These are phyloP conservation scores for Chloropsis hardwickii DNA, from an alignment of 2,113 vertebrate genomes.

Conservation along the genomic window DNA sequence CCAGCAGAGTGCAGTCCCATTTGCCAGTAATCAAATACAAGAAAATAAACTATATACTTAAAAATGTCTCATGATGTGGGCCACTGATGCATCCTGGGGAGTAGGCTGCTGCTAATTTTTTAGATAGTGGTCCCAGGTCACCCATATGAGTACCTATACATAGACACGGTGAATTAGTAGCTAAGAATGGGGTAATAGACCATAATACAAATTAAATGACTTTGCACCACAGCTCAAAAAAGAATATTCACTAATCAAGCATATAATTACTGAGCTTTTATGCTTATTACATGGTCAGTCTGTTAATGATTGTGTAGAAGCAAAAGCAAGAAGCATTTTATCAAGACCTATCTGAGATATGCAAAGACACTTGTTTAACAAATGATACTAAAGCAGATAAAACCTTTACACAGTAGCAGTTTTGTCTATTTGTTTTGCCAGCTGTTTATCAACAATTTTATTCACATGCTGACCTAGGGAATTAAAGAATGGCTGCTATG, in stretches of 20 bases:
- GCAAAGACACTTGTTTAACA: neutral
- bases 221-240: neutral
- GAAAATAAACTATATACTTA: neutral
- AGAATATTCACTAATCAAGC: neutral
- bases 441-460: conserved; percentile 1
- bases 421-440: neutral
- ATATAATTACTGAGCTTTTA: neutral
- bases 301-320: neutral
- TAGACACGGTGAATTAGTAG: neutral
- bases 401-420: neutral
- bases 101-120: neutral
- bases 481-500: neutral
- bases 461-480: neutral
- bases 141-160: neutral
- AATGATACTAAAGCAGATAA: neutral
- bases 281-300: neutral
- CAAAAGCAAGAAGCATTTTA: neutral
- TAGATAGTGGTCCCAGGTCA: neutral
- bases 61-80: neutral
- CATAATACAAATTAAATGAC: neutral
- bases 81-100: neutral
- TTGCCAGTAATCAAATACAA: neutral
- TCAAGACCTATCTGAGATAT: neutral
- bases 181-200: neutral
- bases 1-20: neutral